Base-by-base conservation (phyloP, 2,797 vertebrate genomes). In the Kryptolebias ocellatus region DNA sequence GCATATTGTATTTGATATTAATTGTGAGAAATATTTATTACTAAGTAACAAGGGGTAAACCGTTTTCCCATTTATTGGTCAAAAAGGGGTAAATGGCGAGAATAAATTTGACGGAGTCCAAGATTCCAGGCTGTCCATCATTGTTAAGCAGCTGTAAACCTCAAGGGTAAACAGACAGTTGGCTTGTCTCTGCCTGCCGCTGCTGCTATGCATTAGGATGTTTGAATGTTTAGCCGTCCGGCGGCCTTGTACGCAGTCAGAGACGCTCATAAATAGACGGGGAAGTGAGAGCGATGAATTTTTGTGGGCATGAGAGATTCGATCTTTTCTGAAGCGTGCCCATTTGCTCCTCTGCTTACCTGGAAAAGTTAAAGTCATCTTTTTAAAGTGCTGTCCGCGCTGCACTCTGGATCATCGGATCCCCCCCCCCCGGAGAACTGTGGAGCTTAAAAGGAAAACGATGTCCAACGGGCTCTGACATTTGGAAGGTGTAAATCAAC, bases 161-260 rank as follows among this genome's bases (percentile, higher is more conserved):
- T 78, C 79, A 75, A 81, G 84, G 79, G 61, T 82, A 79, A 81
- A 86, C 78, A 82, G 84, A 83, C 79, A 76, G 74, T 83, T 78
- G 80, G 72, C 80, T 73, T 63, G 78, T 83, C 72, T 83, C 69
- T 55, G 65, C 67, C 73, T 75, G 61, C 80, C 81, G 79, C 82
- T 60, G 75, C 11, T 69, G 76, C 72, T 73, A 69, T 80, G 74
- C 56, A 75, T 87, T 76, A 71, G 70, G 65, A 55, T 64, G 70
- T 79, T 75, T 73, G 31, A 76, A 81, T 70, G 69, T 83, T 76
- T 58, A 75, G 73, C 57, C 53, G 67, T 78, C 71, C 74, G 62
- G 53, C 56, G 73, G 83, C 78, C 85, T 89, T 87, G 85, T 60
- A 67, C 61, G 29, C 57, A 65, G 46, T 62, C 57, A 62, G 51